phyloP scores from a whole-genome alignment of 2,888 invertebrate species.

The Siphlonurus alternatus region DNA sequence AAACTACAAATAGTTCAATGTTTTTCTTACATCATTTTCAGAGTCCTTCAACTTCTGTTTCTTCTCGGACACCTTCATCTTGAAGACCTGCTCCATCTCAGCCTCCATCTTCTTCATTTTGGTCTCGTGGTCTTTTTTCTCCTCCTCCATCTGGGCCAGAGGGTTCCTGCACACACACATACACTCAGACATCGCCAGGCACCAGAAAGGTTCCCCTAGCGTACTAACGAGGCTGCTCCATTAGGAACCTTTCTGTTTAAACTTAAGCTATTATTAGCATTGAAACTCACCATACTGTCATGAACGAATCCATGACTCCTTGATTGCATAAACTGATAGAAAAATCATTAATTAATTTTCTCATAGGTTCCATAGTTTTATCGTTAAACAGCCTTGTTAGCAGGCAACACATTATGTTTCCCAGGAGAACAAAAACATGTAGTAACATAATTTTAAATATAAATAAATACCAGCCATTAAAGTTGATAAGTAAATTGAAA shows the following conservation, averaged over 20 bases:
- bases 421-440: too few relatives aligned
- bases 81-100: constrained; percentile 98
- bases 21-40: constrained; percentile 62
- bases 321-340: constrained; percentile 60
- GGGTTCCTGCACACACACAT: constrained; percentile 65
- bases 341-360: constrained; percentile 9
- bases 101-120: constrained; percentile 98
- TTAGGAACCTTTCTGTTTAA: neutral
- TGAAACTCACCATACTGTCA: constrained; percentile 68
- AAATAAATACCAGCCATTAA: too few relatives aligned
- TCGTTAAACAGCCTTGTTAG: neutral
- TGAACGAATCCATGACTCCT: constrained; percentile 79
- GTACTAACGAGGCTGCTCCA: neutral
- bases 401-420: too few relatives aligned
- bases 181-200: neutral
- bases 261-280: constrained; percentile 2
- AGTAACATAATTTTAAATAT: too few relatives aligned
- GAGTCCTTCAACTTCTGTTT: constrained; percentile 91
- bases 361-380: constrained; percentile 13
- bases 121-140: constrained; percentile 86
- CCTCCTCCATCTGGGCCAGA: constrained; percentile 95
- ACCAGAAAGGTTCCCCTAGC: constrained; percentile 1
- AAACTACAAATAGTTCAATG: too few relatives aligned
- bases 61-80: constrained; percentile 94
- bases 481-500: too few relatives aligned